These are phyloP conservation scores for Notodonta dromedarius DNA, from an alignment of 2,888 invertebrate genomes.

Conservation along the genomic window DNA sequence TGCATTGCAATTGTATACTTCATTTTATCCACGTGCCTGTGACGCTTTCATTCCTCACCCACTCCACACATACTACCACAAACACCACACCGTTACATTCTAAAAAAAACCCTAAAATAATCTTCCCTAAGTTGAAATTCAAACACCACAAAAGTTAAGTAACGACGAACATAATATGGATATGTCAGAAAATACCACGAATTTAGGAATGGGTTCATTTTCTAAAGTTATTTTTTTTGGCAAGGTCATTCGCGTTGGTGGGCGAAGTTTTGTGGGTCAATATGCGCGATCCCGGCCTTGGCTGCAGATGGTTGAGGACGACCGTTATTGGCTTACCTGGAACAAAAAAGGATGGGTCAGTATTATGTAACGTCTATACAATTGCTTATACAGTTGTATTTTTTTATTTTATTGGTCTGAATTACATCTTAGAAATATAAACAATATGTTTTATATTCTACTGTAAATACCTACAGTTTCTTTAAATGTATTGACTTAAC, in stretches of 20 bases:
- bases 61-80: slow-evolving; percentile 23
- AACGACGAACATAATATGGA: slow-evolving; percentile 6
- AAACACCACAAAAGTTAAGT: neutral
- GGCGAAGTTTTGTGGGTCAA: slow-evolving; percentile 40
- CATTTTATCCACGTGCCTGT: slow-evolving; percentile 56
- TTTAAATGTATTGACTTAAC: too few relatives aligned
- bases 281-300: slow-evolving; percentile 24
- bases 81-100: slow-evolving; percentile 3
- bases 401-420: too few relatives aligned
- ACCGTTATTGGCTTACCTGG: slow-evolving; percentile 48
- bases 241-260: slow-evolving; percentile 37
- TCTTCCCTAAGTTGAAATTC: neutral
- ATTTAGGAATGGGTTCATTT: slow-evolving; percentile 30
- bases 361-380: slow-evolving; percentile 5
- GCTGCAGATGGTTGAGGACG: slow-evolving; percentile 27
- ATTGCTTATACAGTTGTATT: too few relatives aligned
- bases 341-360: slow-evolving; percentile 35
- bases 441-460: too few relatives aligned
- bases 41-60: slow-evolving; percentile 41
- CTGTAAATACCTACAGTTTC: too few relatives aligned
- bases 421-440: too few relatives aligned
- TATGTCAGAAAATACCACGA: slow-evolving; percentile 17
- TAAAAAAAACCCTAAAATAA: slow-evolving; percentile 8
- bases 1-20: slow-evolving; percentile 12
- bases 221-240: slow-evolving; percentile 28